Conservation (phyloP, 2,113 vertebrate genomes). For the Tetrax tetrax region DNA sequence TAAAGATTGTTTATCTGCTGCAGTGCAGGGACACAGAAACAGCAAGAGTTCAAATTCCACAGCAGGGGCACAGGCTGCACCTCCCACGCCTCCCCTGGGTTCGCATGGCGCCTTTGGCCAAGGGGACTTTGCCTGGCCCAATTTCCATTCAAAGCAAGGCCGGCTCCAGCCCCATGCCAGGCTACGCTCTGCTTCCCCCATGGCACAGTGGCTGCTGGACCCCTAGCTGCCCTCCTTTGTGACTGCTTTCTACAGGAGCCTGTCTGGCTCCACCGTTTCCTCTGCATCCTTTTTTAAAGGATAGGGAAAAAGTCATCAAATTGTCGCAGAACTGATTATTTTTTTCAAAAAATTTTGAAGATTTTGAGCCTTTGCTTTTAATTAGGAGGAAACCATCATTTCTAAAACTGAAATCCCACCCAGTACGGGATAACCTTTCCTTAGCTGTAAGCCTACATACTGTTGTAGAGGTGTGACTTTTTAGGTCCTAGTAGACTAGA, state of each 20-base stretch:
- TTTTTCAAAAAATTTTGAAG: background rate
- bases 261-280: background rate
- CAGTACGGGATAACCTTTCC: background rate
- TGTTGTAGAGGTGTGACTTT: background rate
- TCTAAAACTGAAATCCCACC: background rate
- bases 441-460: background rate
- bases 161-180: background rate
- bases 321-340: background rate
- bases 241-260: fast-evolving
- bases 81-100: fast-evolving
- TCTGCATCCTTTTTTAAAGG: background rate
- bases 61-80: background rate
- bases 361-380: background rate
- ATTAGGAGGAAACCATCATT: background rate
- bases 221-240: fast-evolving
- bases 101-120: fast-evolving
- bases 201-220: background rate
- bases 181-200: background rate
- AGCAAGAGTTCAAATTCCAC: background rate
- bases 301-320: background rate
- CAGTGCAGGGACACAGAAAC: background rate
- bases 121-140: background rate
- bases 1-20: background rate
- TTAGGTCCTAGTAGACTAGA: background rate
- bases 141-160: background rate